Base-by-base conservation (phyloP, 1,140 invertebrate genomes). In the Tachypleus tridentatus region DNA sequence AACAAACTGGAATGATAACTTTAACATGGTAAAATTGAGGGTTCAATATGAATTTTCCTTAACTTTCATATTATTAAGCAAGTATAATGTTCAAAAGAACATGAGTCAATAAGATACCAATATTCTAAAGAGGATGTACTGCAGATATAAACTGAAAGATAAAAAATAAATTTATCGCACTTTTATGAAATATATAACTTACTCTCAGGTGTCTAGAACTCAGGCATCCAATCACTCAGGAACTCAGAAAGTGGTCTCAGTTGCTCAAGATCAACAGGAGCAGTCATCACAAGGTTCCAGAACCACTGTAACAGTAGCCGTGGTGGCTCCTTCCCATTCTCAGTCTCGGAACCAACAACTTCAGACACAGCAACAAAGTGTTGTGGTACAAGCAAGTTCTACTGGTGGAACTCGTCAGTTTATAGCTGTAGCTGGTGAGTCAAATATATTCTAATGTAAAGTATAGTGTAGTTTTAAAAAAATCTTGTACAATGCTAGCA, bases 371-470 rank as follows among this genome's bases (percentile, higher is more conserved):
- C 50, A 52, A 51, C 58, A 59, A 50, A 63, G 63, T 7, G 56
- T 62, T 58, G 62, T 61, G 8, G 66, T 67, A 48, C 62, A 63
- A 53, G 58, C 65, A 8, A 50, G 61, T 59, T 61, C 62, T 48
- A 10, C 66, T 4, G 11, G 62, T 48, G 54, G 53, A 9, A 57
- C 63, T 9, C 57, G 60, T 3, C 66, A 67, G 47, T 67, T 67
- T 61, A 67, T 67, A 50, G 56, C 66, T 53, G 66, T 67, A 11
- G 60, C 66, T 60, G 66, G 66, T 67, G 50, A 8, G 58, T 56
- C 7, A 50, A 8, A 9, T 61, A 58, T 57, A 5, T 6, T 47
- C 47, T 10, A 8, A n/a, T 58, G 10, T 10, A 10, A 58, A 58
- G 47, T 7, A 58, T 58, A 7, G 2, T 58, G 1, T 7, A 47